Evolutionary conservation across 2,797 vertebrate species (phyloP), one percentile per base, ranked within the genome.

Genomic region (Philypnodon macrostomus): DNA sequence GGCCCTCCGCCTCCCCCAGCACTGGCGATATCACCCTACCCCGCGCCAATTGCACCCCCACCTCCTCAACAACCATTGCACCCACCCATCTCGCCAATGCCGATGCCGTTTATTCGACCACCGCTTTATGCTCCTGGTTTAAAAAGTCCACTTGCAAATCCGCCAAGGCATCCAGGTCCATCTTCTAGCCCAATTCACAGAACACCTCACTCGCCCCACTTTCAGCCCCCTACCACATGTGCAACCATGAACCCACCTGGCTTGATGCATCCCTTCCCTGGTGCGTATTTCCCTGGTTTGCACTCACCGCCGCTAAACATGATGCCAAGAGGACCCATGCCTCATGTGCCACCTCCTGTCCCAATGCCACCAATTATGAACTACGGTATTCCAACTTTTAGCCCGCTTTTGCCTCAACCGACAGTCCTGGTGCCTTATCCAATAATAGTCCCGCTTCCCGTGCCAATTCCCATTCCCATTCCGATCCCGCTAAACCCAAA

Each of bases 351-450:
- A 1, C 40, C 21, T 4, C 40, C 21, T 4, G 23, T 41, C 80
- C 94, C 93, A 10, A 88, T 97, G 79, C 94, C 91, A 60, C 92
- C 89, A 29, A 85, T 96, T 64, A 91, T 98, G 88, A 97, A 96
- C 84, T 96, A 91, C 49, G 94, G 94, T 56, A 86, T 94, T 76
- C 94, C 95, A 15, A 93, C 94, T 40, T 93, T 96, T 51, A 92
- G 94, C 67, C 93, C 95, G 0, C 87, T 97, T 70, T 91, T 97
- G 75, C 95, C 96, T 34, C 96, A 96, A 1, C 93, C 95, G 0
- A 98, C 93, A 50, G 79, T 99, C 58, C 79, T 99, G 66, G 93
- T 98, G 85, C 96, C 96, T 62, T 99, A 98, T 76, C 96, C 96
- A 0, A 92, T 99, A 41, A 93, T 99, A 35, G 92, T 99, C 50